Conservation (phyloP, 2,113 vertebrate genomes). For the Centrocercus urophasianus region DNA sequence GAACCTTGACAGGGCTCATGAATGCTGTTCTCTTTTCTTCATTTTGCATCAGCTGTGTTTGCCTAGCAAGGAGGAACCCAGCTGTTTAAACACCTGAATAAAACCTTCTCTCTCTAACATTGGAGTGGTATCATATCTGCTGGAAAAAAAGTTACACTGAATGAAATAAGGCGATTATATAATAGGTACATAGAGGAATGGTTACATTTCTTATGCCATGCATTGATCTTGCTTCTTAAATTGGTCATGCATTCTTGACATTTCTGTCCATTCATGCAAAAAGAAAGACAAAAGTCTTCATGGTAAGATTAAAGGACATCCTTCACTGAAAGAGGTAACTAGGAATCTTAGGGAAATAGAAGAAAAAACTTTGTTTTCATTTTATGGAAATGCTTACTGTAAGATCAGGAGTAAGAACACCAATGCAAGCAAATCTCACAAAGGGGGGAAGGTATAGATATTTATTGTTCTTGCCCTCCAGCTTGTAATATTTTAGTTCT, state of each 20-base stretch:
- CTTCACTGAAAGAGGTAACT: background rate
- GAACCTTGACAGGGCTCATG: background rate
- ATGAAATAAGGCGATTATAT: background rate
- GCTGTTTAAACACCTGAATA: background rate
- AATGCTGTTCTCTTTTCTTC: background rate
- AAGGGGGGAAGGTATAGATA: background rate
- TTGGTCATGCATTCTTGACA: background rate
- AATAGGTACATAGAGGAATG: background rate
- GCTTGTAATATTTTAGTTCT: background rate
- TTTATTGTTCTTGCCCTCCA: background rate
- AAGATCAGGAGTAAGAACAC: background rate
- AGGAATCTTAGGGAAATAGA: background rate
- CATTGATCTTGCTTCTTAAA: background rate
- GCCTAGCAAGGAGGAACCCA: background rate
- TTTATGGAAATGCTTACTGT: background rate
- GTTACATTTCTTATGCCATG: background rate
- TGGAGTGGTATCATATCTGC: background rate
- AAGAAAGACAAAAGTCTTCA: background rate
- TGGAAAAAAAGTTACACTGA: background rate
- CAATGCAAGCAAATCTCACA: background rate
- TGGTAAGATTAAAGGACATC: accelerated
- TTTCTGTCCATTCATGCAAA: accelerated
- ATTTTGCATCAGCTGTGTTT: background rate
- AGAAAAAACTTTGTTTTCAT: background rate
- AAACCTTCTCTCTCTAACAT: accelerated